phyloP scores from a whole-genome alignment of 2,113 vertebrate species.

The Choloepus hoffmanni region DNA sequence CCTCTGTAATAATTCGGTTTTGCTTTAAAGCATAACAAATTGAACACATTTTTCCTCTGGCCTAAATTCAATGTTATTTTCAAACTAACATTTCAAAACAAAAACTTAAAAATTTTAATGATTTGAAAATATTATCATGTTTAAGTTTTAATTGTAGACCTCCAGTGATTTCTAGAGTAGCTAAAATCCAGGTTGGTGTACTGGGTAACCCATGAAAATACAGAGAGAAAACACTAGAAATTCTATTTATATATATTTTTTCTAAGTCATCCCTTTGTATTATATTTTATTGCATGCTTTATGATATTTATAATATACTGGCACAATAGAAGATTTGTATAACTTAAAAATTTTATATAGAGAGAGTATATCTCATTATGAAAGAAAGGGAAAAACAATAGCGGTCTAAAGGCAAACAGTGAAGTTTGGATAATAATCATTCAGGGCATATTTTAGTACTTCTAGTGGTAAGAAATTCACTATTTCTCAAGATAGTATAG shows the following conservation, averaged over 20 bases:
- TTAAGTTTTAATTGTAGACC: background rate
- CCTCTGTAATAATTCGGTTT: background rate
- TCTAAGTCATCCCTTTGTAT: background rate
- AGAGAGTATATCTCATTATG: background rate
- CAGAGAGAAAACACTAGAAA: background rate
- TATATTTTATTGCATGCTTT: background rate
- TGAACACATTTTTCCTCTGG: background rate
- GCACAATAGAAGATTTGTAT: background rate
- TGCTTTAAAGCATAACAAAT: background rate
- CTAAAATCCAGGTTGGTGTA: background rate
- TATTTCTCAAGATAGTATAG: background rate
- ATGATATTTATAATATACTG: background rate
- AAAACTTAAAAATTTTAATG: background rate
- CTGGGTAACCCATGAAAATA: background rate
- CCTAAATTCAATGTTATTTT: background rate
- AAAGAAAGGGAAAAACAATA: background rate
- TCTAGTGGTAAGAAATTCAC: background rate
- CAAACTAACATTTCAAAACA: slow-evolving; percentile 29
- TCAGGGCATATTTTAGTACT: background rate
- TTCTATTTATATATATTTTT: background rate
- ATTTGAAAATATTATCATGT: background rate
- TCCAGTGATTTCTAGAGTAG: background rate
- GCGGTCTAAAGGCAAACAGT: background rate
- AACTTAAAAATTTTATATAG: background rate
- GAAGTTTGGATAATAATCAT: background rate